phyloP scores from a whole-genome alignment of 2,888 invertebrate species.

The Diloba caeruleocephala region DNA sequence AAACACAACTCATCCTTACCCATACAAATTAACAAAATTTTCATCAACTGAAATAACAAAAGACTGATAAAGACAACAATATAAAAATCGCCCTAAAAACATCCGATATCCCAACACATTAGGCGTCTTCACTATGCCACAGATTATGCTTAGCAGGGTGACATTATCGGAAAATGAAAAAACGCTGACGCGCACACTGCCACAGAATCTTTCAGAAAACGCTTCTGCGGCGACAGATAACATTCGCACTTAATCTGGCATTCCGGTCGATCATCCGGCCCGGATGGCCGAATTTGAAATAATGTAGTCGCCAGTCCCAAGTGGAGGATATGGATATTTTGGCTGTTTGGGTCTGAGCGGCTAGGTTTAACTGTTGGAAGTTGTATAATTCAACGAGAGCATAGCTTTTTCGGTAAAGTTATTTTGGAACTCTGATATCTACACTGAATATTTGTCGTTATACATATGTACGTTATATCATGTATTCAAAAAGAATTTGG shows the following conservation, averaged over 20 bases:
- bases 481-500: no score
- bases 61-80: background rate
- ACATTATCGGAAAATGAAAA: conserved; percentile 59
- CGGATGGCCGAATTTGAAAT: conserved; percentile 60
- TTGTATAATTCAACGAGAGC: conserved; percentile 25
- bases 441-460: no score
- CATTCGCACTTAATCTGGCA: conserved; percentile 55
- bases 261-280: conserved; percentile 54
- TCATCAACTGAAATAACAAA: background rate
- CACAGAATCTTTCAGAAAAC: conserved; percentile 56
- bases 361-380: conserved; percentile 14
- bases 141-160: conserved; percentile 51
- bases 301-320: conserved; percentile 31
- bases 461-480: no score
- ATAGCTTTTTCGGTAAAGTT: conserved; percentile 5
- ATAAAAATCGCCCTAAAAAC: conserved; percentile 17
- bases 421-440: conserved; percentile 1
- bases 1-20: no score
- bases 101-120: conserved; percentile 14
- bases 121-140: conserved; percentile 22
- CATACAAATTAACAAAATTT: no score
- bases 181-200: conserved; percentile 61
- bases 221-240: conserved; percentile 61
- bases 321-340: conserved; percentile 50
- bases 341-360: conserved; percentile 28